Base-by-base conservation (phyloP, 2,888 invertebrate species). In the Muscina levida region DNA sequence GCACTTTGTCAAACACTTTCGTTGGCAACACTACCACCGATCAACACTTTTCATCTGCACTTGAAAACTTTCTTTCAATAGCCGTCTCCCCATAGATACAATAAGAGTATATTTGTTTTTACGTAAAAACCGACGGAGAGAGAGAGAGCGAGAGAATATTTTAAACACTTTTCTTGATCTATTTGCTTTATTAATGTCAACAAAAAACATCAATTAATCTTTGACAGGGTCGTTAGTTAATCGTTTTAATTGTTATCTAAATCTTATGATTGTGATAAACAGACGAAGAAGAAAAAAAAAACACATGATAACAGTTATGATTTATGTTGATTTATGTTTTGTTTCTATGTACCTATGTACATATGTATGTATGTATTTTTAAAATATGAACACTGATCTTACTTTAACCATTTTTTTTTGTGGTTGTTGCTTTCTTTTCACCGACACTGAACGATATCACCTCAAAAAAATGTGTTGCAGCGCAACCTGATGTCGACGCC, bases 371-470 rank as follows among this genome's bases (percentile, higher is more conserved):
- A 1, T 73, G 46, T n/a, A 44, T 39, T 62, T 65, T 51, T 17
- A 10, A 13, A 42, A 19, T 74, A 17, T 44, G n/a, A 62, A 22
- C 42, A 13, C 11, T 19, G 62, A 62, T 74, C 80, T 59, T 74
- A 81, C 80, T 81, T 77, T 75, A 72, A 81, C 71, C 81, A 81
- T 81, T 74, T 77, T 81, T 62, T 39, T 57, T 19, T n/a, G 51
- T 2, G n/a, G n/a, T 48, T 56, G 1, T 56, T 56, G 17, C 13
- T 1, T 17, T 37, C 37, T 59, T 59, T 37, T 17, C 48, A 17
- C 19, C 31, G 31, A 19, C 19, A 17, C 3, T 62, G 8, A 31
- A 31, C 31, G 24, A 53, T 37, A 59, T 24, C 24, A 31, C 4
- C 8, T 57, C n/a, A 5, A 42, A n/a, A n/a, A n/a, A 62, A 62